Base-by-base conservation (phyloP, 2,797 vertebrate species). In the Scolopax rusticola region DNA sequence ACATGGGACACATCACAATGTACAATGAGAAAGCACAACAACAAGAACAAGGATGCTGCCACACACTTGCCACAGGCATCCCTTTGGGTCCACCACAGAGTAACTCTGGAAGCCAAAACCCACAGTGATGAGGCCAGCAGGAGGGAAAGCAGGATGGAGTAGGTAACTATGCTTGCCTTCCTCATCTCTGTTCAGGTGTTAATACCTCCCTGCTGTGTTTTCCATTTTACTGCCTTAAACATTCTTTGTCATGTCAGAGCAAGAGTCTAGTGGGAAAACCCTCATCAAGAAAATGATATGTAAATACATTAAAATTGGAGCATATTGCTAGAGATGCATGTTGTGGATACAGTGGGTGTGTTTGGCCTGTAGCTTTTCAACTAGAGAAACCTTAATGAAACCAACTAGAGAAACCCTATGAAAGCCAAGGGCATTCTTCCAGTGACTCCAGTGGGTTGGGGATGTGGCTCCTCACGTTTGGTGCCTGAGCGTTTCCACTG, bases 291-390 rank as follows among this genome's bases (percentile, higher is more conserved):
- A 81, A 67, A 75, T 89, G 87, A 84, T 57, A 89, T 75, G 76
- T 73, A 91, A 96, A 88, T 71, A 61, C 36, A 81, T 71, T 88
- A 65, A 92, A 93, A 92, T 68, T 2, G 3, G 71, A 87, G 59
- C 32, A 43, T 71, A 61, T 24, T 93, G 57, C 45, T 85, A 21
- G 61, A 88, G 20, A 56, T 5, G 2, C 24, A 20, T n/a, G 27
- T 78, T 92, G 56, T 80, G 68, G 60, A 80, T 77, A 53, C 12
- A 8, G 5, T 61, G 65, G 75, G 64, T 77, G 53, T 71, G 38
- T 77, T 91, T 80, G 71, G 57, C 68, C 64, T 75, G 24, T 84
- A 77, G 71, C 53, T 91, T 88, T 64, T 87, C 61, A 75, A 4
- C 24, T 45, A 38, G 11, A 80, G 68, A 85, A 96, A 84, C 18